These are phyloP conservation scores for Sialia sialis DNA, from an alignment of 2,113 vertebrate species.

Conservation along the genomic window DNA sequence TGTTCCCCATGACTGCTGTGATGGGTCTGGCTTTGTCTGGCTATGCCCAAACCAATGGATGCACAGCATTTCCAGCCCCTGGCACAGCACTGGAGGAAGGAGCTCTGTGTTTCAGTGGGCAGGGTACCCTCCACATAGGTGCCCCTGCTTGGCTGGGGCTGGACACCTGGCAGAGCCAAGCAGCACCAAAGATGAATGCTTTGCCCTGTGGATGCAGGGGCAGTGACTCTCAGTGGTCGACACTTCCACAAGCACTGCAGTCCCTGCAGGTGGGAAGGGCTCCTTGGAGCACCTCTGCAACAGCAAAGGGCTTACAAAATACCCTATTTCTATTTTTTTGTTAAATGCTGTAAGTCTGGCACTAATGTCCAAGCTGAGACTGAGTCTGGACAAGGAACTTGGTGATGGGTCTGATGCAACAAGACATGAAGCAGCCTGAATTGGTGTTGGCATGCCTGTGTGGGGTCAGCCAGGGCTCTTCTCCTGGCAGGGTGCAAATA, in stretches of 20 bases:
- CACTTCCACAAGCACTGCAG: accelerated
- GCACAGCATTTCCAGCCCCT: not conserved
- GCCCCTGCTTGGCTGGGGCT: not conserved
- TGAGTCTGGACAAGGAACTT: not conserved
- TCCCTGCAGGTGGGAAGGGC: not conserved
- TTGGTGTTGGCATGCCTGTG: not conserved
- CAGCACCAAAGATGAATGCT: not conserved
- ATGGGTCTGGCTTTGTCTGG: not conserved
- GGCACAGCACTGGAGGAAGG: not conserved
- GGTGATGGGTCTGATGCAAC: not conserved
- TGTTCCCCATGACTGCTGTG: not conserved
- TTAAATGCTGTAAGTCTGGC: not conserved
- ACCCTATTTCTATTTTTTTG: not conserved
- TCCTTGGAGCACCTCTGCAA: not conserved
- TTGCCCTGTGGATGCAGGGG: not conserved
- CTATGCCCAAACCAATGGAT: not conserved
- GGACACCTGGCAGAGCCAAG: not conserved
- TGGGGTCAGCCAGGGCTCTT: not conserved
- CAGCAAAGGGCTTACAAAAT: not conserved
- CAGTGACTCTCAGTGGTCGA: not conserved
- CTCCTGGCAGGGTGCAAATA: not conserved
- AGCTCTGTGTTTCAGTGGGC: not conserved
- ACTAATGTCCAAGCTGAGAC: not conserved
- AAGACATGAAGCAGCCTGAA: not conserved
- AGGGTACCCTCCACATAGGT: not conserved